These are phyloP conservation scores for Barbus barbus DNA, from an alignment of 2,113 vertebrate genomes.

Conservation along the genomic window DNA sequence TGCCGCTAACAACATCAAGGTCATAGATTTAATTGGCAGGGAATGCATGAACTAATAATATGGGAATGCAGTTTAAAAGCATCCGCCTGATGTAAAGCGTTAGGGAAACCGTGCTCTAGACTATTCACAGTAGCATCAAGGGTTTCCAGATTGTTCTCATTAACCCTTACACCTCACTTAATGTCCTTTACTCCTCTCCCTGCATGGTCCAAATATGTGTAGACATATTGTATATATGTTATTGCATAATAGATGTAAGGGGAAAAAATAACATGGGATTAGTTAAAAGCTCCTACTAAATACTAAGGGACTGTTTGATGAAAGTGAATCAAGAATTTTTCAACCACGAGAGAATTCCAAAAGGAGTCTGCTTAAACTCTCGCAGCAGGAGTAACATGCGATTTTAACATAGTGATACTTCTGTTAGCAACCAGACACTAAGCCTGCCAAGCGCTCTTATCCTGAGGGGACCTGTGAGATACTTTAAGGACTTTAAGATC, in stretches of 20 bases:
- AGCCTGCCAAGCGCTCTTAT: slow-evolving; percentile 11
- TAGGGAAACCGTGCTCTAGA: background rate
- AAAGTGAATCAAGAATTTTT: slow-evolving; percentile 18
- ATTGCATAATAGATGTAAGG: slow-evolving; percentile 19
- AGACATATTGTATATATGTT: slow-evolving; percentile 25
- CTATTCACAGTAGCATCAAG: background rate
- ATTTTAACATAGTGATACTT: slow-evolving; percentile 15
- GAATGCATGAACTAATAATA: slow-evolving; percentile 11
- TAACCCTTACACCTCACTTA: slow-evolving; percentile 33
- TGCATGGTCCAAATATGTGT: slow-evolving; percentile 12
- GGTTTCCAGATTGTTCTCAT: slow-evolving; percentile 8
- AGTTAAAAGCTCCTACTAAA: background rate
- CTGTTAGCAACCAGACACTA: slow-evolving; percentile 29
- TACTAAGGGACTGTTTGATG: background rate
- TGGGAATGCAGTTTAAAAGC: background rate
- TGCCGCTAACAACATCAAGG: background rate
- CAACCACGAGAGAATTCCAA: background rate
- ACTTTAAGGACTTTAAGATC: background rate
- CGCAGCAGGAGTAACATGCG: slow-evolving; percentile 1
- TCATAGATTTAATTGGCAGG: background rate
- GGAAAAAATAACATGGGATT: background rate
- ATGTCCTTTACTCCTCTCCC: slow-evolving; percentile 10
- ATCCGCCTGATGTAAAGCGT: background rate
- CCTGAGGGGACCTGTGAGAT: background rate
- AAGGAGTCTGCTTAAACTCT: slow-evolving; percentile 3